A percentile compares a stretch with the other conserved stretches of the same genome.
Evolutionary conservation across 2,113 vertebrate genomes (phyloP).

Genomic region (Heliornis fulica): DNA sequence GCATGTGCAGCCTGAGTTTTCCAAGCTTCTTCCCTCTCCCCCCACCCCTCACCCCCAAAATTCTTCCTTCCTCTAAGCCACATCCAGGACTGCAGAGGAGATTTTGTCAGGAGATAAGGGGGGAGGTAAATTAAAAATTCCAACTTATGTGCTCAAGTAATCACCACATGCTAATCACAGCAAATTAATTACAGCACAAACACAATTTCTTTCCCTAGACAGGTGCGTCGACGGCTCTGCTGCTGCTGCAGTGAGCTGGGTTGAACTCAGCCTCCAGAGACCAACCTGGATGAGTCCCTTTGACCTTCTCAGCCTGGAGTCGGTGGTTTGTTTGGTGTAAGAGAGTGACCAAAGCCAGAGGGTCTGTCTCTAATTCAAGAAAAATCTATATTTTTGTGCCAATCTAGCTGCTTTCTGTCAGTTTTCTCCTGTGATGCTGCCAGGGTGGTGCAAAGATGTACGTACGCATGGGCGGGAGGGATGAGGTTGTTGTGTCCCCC

Average conservation of each 20-base stretch:
- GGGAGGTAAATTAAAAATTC: background rate
- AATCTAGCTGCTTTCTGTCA: accelerated
- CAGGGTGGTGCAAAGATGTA: background rate
- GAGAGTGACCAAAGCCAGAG: background rate
- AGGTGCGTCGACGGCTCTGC: background rate
- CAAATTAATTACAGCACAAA: conserved; percentile 32
- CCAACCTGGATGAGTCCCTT: accelerated
- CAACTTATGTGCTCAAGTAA: background rate
- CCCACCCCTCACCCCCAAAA: background rate
- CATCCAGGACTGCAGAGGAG: background rate
- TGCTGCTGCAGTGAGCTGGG: background rate
- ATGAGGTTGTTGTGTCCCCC: accelerated
- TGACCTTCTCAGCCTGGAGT: background rate
- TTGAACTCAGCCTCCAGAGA: accelerated
- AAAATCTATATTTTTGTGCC: background rate
- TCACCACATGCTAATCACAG: conserved; percentile 19
- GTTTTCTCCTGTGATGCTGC: background rate
- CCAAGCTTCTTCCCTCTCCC: background rate
- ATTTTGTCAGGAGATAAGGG: background rate
- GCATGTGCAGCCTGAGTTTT: background rate
- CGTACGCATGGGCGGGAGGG: background rate
- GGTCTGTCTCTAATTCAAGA: background rate
- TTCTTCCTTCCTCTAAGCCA: background rate
- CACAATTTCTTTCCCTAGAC: background rate
- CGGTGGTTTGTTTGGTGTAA: background rate